Evolutionary conservation across 2,888 invertebrate genomes (phyloP).

Genomic region (Liopterus haemorrhoidalis): DNA sequence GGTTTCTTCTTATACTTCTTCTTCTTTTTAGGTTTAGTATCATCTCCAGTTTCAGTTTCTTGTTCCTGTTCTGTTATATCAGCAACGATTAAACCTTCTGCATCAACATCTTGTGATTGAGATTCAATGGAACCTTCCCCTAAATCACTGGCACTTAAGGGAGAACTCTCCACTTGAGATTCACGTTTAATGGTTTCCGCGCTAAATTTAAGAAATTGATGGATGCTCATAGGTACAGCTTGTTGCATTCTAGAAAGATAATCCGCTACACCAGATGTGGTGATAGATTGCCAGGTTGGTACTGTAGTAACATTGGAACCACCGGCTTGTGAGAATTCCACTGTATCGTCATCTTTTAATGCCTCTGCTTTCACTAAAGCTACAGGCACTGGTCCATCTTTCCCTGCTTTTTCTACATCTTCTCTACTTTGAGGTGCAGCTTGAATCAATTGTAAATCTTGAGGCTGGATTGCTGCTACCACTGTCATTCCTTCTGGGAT

Average conservation of each 20-base stretch:
- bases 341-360: slow-evolving; percentile 31
- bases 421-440: slow-evolving; percentile 30
- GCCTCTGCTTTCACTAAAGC: slow-evolving; percentile 48
- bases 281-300: slow-evolving; percentile 51
- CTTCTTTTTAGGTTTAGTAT: slow-evolving; percentile 59
- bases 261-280: slow-evolving; percentile 49
- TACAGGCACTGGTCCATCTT: slow-evolving; percentile 47
- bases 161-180: slow-evolving; percentile 35
- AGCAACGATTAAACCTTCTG: slow-evolving; percentile 30
- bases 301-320: slow-evolving; percentile 44
- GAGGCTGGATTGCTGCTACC: slow-evolving; percentile 60
- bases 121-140: slow-evolving; percentile 16
- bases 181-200: slow-evolving; percentile 52
- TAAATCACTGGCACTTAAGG: slow-evolving; percentile 17
- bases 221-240: slow-evolving; percentile 53
- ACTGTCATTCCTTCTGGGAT: slow-evolving; percentile 61
- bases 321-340: slow-evolving; percentile 25
- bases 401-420: slow-evolving; percentile 36
- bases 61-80: slow-evolving; percentile 48
- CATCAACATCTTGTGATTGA: slow-evolving; percentile 15
- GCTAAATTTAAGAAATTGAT: slow-evolving; percentile 60
- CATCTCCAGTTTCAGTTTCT: slow-evolving; percentile 48
- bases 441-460: slow-evolving; percentile 60
- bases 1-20: slow-evolving; percentile 78
- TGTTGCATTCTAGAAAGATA: slow-evolving; percentile 50